Evolutionary conservation across 2,797 vertebrate species (phyloP).

Genomic region (Chelidonichthys spinosus): DNA sequence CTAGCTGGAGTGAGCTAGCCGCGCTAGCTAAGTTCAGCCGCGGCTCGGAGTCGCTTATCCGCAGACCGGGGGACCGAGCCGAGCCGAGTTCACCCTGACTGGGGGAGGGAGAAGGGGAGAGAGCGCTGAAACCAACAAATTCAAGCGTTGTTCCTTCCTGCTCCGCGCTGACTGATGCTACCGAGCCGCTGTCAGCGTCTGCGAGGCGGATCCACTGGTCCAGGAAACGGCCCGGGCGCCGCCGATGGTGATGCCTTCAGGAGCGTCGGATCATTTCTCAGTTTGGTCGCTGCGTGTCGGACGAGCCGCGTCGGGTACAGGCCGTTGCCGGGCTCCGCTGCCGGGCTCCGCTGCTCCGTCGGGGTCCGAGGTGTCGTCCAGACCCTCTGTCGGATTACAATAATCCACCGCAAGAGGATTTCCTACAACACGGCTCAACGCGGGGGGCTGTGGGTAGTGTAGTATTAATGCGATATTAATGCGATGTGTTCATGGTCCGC

Average conservation of each 20-base stretch:
- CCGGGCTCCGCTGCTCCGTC: slow-evolving; percentile 54
- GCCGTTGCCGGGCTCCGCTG: slow-evolving; percentile 44
- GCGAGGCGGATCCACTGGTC: slow-evolving; percentile 55
- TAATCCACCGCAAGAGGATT: slow-evolving; percentile 85
- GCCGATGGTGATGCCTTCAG: slow-evolving; percentile 52
- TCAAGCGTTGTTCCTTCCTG: slow-evolving; percentile 38
- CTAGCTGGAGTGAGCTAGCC: slow-evolving; percentile 58
- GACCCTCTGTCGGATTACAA: slow-evolving; percentile 85
- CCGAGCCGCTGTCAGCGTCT: slow-evolving; percentile 69
- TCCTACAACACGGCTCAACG: slow-evolving; percentile 83
- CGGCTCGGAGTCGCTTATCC: slow-evolving; percentile 48
- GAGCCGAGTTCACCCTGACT: slow-evolving; percentile 19
- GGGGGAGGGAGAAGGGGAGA: slow-evolving; percentile 54
- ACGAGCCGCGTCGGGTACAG: slow-evolving; percentile 62
- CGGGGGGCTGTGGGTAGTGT: slow-evolving; percentile 81
- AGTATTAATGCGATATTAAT: slow-evolving; percentile 59
- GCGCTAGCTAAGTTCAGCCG: slow-evolving; percentile 55
- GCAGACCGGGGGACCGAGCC: slow-evolving; percentile 48
- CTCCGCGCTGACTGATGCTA: slow-evolving; percentile 56
- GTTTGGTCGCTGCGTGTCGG: slow-evolving; percentile 51
- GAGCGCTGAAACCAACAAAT: slow-evolving; percentile 47
- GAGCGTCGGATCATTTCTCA: slow-evolving; percentile 66
- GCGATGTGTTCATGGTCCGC: slow-evolving; percentile 21
- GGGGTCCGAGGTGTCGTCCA: slow-evolving; percentile 79
- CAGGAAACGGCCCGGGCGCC: slow-evolving; percentile 70